A percentile compares a stretch with the other conserved stretches of the same genome.
These are phyloP conservation scores for Ommatoiulus sabulosus DNA, from an alignment of 2,888 invertebrate genomes.

Conservation along the genomic window DNA sequence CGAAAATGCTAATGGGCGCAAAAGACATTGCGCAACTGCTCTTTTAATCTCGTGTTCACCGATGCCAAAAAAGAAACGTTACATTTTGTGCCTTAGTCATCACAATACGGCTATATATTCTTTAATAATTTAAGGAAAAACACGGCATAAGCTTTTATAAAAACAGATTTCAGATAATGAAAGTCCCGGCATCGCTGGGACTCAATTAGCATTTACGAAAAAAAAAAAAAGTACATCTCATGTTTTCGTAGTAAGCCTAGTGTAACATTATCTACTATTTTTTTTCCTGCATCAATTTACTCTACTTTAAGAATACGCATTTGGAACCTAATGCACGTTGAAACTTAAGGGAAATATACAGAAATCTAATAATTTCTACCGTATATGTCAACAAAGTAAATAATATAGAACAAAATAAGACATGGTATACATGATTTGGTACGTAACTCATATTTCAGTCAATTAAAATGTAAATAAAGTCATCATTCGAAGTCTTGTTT, in stretches of 20 bases:
- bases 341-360: background rate
- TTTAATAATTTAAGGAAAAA: conserved; percentile 21
- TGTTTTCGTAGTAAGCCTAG: background rate
- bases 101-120: background rate
- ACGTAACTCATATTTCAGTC: too few relatives aligned
- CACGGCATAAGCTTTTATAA: background rate
- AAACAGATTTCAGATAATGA: conserved; percentile 19
- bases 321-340: background rate
- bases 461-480: too few relatives aligned
- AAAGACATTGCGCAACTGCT: background rate
- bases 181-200: background rate
- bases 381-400: too few relatives aligned
- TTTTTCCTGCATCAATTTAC: too few relatives aligned
- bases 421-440: too few relatives aligned
- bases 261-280: background rate
- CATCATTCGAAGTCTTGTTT: too few relatives aligned
- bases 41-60: background rate
- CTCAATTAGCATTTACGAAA: background rate
- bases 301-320: too few relatives aligned
- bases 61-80: background rate
- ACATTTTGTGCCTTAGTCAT: background rate
- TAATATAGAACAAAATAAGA: too few relatives aligned
- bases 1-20: background rate
- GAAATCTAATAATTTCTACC: too few relatives aligned
- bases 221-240: background rate